phyloP scores from a whole-genome alignment of 1,140 invertebrate genomes.

The Neodiprion fabricii region DNA sequence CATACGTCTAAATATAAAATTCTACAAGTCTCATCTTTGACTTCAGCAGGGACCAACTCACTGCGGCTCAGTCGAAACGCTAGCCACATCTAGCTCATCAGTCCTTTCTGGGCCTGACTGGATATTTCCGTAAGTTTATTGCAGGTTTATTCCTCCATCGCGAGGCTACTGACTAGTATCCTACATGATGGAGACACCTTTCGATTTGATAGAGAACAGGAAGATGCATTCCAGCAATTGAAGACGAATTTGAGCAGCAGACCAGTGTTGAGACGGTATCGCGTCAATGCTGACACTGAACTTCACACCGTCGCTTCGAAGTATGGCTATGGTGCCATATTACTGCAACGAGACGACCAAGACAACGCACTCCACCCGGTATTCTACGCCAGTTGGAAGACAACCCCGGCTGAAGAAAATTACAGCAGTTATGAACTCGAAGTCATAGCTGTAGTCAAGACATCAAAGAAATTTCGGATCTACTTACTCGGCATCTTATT shows the following conservation, averaged over 20 bases:
- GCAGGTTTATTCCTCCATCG: slow-evolving; percentile 20
- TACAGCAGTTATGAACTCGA: slow-evolving; percentile 50
- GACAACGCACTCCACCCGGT: slow-evolving; percentile 30
- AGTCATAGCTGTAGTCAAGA: slow-evolving; percentile 37
- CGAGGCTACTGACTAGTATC: slow-evolving; percentile 22
- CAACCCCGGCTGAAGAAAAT: slow-evolving; percentile 29
- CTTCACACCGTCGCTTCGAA: slow-evolving; percentile 15
- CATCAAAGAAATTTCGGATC: slow-evolving; percentile 21
- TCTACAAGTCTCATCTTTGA: too few species aligned
- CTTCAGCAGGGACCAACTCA: too few species aligned
- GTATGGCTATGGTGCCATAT: neutral
- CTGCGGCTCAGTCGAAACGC: too few species aligned
- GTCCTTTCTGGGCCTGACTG: slow-evolving; percentile 33
- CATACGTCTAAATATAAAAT: too few species aligned
- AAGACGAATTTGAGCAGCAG: slow-evolving; percentile 7
- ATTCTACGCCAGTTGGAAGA: slow-evolving; percentile 37
- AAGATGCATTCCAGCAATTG: slow-evolving; percentile 19
- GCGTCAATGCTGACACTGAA: slow-evolving; percentile 15
- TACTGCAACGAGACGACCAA: slow-evolving; percentile 19
- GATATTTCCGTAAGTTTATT: slow-evolving; percentile 34
- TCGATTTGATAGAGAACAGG: slow-evolving; percentile 13
- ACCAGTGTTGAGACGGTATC: neutral
- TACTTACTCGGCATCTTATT: slow-evolving; percentile 10
- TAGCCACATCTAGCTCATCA: neutral
- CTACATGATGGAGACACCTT: slow-evolving; percentile 15